Evolutionary conservation across 1,140 invertebrate species (phyloP), one percentile per base, ranked within the genome.

Genomic region (Ephestia elutella): DNA sequence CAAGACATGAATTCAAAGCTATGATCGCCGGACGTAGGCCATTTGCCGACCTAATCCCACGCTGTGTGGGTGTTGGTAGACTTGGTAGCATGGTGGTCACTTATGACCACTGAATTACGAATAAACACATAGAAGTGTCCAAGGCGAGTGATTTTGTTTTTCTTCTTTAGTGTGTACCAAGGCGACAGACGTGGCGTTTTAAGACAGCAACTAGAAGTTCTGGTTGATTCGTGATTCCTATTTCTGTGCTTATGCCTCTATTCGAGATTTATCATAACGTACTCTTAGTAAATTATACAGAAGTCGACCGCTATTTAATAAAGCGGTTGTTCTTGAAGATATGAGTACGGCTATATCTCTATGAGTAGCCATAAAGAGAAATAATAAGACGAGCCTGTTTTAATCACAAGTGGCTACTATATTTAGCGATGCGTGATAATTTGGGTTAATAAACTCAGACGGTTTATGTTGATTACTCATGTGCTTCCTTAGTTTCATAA

Each of bases 21-120:
- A 54, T 62, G 68, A 63, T 70, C 66, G 68, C 79, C 80, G 81
- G 81, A 84, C 74, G 79, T 79, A 59, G 65, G 73, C 62, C 79
- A 75, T 84, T 84, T 84, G 68, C 66, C 70, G 68, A 73, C 71
- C 70, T 70, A 71, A 73, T 56, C 80, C 78, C 73, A 79, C 78
- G 70, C 73, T 28, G 56, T 62, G 76, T 83, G 70, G 78, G 79
- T 73, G 71, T 72, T 62, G 68, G 19, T 32, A 54, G 79, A 72
- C 70, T 72, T 62, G 68, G 19, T 32, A 54, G 59, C 60, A 65
- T 74, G 67, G 69, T 68, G 70, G 73, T 65, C 63, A 56, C 68
- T 60, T 72, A 61, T 70, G 57, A 56, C 59, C 21, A 25, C 21
- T 3, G 21, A 25, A 25, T 25, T 7, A 25, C 21, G 21, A 25